These are phyloP conservation scores for Apistogramma diplotaenia DNA, from an alignment of 2,113 vertebrate genomes.

Conservation along the genomic window DNA sequence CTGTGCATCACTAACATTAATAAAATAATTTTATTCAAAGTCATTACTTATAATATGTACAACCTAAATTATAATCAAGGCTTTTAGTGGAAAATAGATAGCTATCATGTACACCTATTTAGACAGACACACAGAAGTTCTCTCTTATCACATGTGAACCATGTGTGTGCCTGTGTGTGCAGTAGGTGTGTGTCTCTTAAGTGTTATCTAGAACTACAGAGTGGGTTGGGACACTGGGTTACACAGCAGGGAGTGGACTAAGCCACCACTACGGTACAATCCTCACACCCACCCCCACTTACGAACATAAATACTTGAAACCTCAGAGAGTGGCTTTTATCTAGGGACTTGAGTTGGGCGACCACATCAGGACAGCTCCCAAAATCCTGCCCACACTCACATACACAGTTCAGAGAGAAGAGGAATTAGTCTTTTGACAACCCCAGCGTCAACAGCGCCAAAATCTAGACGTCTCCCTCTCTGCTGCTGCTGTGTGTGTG, in stretches of 20 bases:
- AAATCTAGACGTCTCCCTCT: constrained; percentile 34
- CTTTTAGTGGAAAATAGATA: background rate
- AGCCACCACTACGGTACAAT: constrained; percentile 45
- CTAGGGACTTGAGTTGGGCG: constrained; percentile 58
- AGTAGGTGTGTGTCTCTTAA: constrained; percentile 41
- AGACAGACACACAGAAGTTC: background rate
- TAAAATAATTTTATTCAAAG: background rate
- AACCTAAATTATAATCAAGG: background rate
- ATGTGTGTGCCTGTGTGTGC: constrained; percentile 7
- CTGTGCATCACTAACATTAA: background rate
- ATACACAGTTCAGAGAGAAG: constrained; percentile 54
- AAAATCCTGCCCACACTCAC: constrained; percentile 58
- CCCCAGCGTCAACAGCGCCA: constrained; percentile 1
- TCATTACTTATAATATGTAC: background rate
- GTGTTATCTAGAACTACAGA: constrained; percentile 77
- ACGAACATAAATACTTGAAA: constrained; percentile 19
- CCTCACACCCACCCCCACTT: constrained; percentile 16
- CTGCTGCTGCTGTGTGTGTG: background rate
- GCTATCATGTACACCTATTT: background rate
- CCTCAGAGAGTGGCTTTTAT: constrained; percentile 66
- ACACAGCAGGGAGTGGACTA: constrained; percentile 72
- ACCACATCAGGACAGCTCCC: constrained; percentile 52
- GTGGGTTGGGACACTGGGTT: constrained; percentile 64
- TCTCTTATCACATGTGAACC: constrained; percentile 9
- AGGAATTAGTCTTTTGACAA: constrained; percentile 51